These are phyloP conservation scores for Sarcophaga subvicina DNA, from an alignment of 2,888 invertebrate species.

Conservation along the genomic window DNA sequence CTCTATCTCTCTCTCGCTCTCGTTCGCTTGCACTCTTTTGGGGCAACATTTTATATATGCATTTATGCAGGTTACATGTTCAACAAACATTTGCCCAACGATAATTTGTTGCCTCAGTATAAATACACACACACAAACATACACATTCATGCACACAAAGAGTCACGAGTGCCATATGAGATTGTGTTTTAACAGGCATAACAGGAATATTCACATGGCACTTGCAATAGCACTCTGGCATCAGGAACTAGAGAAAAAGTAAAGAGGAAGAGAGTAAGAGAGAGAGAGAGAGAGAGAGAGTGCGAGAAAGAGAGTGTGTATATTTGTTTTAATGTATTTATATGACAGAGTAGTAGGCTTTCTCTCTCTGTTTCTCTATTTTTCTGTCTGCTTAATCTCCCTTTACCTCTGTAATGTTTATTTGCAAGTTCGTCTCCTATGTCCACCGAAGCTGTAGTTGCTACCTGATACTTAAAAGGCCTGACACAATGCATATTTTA, in stretches of 20 bases:
- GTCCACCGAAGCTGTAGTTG: conserved; percentile 36
- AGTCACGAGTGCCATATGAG: neutral
- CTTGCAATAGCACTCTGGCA: conserved; percentile 4
- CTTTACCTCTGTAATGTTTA: neutral
- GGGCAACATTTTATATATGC: conserved; percentile 48
- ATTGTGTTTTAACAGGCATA: too few relatives aligned
- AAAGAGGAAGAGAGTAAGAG: neutral
- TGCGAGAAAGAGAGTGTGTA: too few relatives aligned
- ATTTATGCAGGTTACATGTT: conserved; percentile 65
- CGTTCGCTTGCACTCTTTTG: conserved; percentile 6
- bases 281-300: neutral
- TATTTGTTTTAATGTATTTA: conserved; percentile 21
- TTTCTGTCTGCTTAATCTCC: neutral
- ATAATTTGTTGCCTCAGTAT: conserved; percentile 55
- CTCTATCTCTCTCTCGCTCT: neutral
- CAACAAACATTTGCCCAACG: conserved; percentile 63
- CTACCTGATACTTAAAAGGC: conserved; percentile 35
- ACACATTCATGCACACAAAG: neutral
- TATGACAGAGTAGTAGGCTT: neutral
- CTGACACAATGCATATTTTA: conserved; percentile 35
- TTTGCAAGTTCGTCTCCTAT: conserved; percentile 11
- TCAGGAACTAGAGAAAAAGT: neutral
- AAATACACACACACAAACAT: conserved; percentile 1
- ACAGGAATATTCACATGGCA: conserved; percentile 28
- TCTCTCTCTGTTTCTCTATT: neutral